These are phyloP conservation scores for Rhinella marina DNA, from an alignment of 2,797 vertebrate species.

Conservation along the genomic window DNA sequence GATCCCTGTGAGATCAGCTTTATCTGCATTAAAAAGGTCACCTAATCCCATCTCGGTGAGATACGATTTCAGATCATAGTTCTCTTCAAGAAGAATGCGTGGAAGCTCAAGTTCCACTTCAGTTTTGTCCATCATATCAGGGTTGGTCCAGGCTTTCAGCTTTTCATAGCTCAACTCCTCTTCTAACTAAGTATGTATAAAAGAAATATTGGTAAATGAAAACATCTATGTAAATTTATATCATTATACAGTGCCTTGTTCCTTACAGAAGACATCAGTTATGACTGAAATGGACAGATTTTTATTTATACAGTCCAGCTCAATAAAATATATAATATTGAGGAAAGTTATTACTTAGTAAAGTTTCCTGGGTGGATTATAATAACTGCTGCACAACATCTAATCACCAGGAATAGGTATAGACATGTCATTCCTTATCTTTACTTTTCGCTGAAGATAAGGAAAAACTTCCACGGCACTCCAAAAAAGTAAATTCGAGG, in stretches of 20 bases:
- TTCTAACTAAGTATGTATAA: slow-evolving; percentile 77
- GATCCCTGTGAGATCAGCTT: slow-evolving; percentile 85
- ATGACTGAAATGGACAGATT: not conserved
- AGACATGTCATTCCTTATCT: too few species aligned
- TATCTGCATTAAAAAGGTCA: slow-evolving; percentile 77
- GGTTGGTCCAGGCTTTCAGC: slow-evolving; percentile 80
- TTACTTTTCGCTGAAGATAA: too few species aligned
- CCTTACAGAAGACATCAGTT: not conserved
- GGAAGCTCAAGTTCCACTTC: slow-evolving; percentile 81
- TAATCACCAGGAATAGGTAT: too few species aligned
- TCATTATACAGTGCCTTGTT: not conserved
- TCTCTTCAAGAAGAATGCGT: slow-evolving; percentile 82
- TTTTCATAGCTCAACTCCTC: slow-evolving; percentile 78
- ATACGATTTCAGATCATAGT: slow-evolving; percentile 77
- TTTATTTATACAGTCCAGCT: not conserved
- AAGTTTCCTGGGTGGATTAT: too few species aligned
- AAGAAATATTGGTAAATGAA: not conserved
- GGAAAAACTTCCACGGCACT: too few species aligned
- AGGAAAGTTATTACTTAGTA: too few species aligned
- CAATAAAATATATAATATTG: not conserved
- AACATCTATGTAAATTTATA: not conserved
- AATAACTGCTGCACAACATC: too few species aligned
- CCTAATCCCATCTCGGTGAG: slow-evolving; percentile 85
- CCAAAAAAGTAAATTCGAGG: too few species aligned
- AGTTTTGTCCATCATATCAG: slow-evolving; percentile 74